These are phyloP conservation scores for Sceloporus undulatus DNA, from an alignment of 2,113 vertebrate genomes.

Conservation along the genomic window DNA sequence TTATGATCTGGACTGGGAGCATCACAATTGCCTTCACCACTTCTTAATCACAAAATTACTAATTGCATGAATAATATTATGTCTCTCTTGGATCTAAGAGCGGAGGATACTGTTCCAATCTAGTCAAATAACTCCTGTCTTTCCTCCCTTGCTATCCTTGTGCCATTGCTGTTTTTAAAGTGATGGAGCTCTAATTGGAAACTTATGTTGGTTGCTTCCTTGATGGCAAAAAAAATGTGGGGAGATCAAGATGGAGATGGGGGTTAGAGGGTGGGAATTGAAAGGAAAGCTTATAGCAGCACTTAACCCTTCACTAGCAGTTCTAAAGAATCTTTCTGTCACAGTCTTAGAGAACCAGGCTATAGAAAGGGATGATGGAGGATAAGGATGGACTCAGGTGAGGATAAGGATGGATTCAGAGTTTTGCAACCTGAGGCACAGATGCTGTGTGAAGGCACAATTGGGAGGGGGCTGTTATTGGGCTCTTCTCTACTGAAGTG, in stretches of 20 bases:
- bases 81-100: neutral
- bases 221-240: neutral
- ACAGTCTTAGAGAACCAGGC: neutral
- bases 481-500: too few species aligned
- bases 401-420: too few species aligned
- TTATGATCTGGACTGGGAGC: neutral
- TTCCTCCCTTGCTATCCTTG: neutral
- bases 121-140: neutral
- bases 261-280: neutral
- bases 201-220: neutral
- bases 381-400: neutral
- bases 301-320: neutral
- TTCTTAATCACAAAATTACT: neutral
- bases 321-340: neutral
- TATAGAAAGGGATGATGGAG: neutral
- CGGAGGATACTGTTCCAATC: neutral
- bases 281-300: neutral
- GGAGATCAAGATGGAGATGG: neutral
- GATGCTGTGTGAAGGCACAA: neutral
- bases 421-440: neutral
- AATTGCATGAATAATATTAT: neutral
- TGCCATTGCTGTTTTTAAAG: neutral
- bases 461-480: neutral
- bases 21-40: neutral
- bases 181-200: neutral